Evolutionary conservation across 2,888 invertebrate genomes (phyloP).

Genomic region (Shargacucullia verbasci): DNA sequence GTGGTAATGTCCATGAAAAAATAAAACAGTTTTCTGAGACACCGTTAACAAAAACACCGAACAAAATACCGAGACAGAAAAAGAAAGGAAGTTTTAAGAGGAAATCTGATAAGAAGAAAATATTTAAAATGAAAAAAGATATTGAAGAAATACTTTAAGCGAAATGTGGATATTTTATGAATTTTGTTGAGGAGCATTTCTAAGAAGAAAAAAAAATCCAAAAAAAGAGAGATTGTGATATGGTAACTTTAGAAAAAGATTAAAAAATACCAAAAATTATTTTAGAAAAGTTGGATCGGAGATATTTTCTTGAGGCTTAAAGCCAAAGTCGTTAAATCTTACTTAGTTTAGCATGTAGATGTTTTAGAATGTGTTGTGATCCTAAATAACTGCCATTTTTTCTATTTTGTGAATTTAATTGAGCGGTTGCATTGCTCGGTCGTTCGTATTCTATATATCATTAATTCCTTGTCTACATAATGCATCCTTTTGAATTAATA

Average conservation of each 20-base stretch:
- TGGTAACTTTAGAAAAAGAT: not conserved
- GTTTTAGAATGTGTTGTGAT: constrained; percentile 62
- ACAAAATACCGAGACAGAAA: constrained; percentile 72
- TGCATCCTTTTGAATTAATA: constrained; percentile 38
- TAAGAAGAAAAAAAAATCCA: not conserved
- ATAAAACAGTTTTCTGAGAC: constrained; percentile 80
- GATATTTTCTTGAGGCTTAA: constrained; percentile 40
- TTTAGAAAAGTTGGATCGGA: constrained; percentile 20
- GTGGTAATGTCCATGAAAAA: constrained; percentile 83
- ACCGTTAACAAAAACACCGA: constrained; percentile 63
- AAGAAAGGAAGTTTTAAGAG: constrained; percentile 77
- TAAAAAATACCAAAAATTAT: constrained; percentile 9
- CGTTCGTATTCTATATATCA: constrained; percentile 39
- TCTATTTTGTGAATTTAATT: constrained; percentile 53
- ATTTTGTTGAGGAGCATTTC: not conserved
- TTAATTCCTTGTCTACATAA: constrained; percentile 15
- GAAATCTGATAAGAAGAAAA: constrained; percentile 74
- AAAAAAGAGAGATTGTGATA: not conserved
- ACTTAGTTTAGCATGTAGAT: constrained; percentile 59
- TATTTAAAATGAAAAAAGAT: constrained; percentile 80
- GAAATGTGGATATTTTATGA: not conserved
- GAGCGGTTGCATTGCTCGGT: constrained; percentile 56
- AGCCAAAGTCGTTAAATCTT: constrained; percentile 35
- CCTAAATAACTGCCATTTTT: constrained; percentile 63
- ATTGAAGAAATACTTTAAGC: constrained; percentile 79